Evolutionary conservation across 2,888 invertebrate species (phyloP), one percentile per base, ranked within the genome.

Genomic region (Tholera decimalis): DNA sequence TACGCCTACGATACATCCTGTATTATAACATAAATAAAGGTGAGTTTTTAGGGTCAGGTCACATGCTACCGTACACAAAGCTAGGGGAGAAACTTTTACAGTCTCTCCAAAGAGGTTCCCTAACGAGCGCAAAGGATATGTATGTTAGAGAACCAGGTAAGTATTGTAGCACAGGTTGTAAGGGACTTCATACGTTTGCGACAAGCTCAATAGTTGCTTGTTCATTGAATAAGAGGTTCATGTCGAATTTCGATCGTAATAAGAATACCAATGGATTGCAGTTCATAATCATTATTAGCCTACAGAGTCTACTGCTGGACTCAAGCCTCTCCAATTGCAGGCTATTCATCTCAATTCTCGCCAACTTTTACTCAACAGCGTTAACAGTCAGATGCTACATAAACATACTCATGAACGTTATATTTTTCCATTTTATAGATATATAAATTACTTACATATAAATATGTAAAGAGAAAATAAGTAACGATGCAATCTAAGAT

Each of bases 391-490:
- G 3, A 15, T 15, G 11, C 13, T 13, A 15, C 13, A 11, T 15
- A 4, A 22, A 24, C 50, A 33, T 22, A 8, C 7, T 4, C 13
- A 39, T 15, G 3, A 1, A 24, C 3, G 18, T 28, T 13, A 18
- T 30, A 18, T 26, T 22, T n/a, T 18, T 13, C 8, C 18, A 39
- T 13, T 13, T 18, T 26, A 24, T 3, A 13, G 33, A 33, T 33
- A 7, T 22, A 30, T 46, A 47, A 56, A 57, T 43, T n/a, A n/a
- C n/a, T n/a, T n/a, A n/a, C n/a, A n/a, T n/a, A 30, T 46, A 47
- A 56, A 57, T 43, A 46, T 43, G 50, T 56, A 15, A 56, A 9
- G 66, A 65, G 74, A 73, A 70, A 70, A 56, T 70, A 39, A 33
- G 20, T 47, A 50, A 26, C 51, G 66, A 73, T 43, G 39, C 56